Evolutionary conservation across 1,140 invertebrate genomes (phyloP).

Genomic region (Elymnias hypermnestra): DNA sequence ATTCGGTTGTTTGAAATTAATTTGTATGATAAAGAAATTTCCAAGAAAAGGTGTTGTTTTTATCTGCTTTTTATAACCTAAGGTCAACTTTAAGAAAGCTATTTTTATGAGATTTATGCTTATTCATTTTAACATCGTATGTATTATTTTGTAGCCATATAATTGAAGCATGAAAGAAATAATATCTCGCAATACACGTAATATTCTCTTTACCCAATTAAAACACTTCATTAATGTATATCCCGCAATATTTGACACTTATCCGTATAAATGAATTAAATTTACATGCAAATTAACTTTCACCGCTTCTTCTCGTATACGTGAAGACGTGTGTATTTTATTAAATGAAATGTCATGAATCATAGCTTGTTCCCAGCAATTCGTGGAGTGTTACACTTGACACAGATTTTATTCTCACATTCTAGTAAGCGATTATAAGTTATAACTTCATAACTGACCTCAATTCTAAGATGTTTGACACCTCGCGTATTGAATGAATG

Average conservation of each 20-base stretch:
- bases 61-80: too few species aligned
- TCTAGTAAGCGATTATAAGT: background rate
- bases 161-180: background rate
- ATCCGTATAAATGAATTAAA: background rate
- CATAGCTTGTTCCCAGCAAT: background rate
- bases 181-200: background rate
- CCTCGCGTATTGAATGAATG: constrained; percentile 8
- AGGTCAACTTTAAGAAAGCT: too few species aligned
- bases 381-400: constrained; percentile 2
- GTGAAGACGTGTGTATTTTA: background rate
- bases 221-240: background rate
- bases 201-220: background rate
- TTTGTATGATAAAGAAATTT: too few species aligned
- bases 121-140: too few species aligned
- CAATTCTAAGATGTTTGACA: constrained; percentile 14
- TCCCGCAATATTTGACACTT: background rate
- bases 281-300: constrained; percentile 9
- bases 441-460: constrained; percentile 16
- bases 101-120: too few species aligned
- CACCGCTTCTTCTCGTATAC: background rate
- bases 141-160: too few species aligned
- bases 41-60: too few species aligned
- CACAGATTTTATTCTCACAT: constrained; percentile 1
- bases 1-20: too few species aligned
- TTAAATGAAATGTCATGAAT: background rate